These are phyloP conservation scores for Eupleurogrammus muticus DNA, from an alignment of 2,797 vertebrate species.

Conservation along the genomic window DNA sequence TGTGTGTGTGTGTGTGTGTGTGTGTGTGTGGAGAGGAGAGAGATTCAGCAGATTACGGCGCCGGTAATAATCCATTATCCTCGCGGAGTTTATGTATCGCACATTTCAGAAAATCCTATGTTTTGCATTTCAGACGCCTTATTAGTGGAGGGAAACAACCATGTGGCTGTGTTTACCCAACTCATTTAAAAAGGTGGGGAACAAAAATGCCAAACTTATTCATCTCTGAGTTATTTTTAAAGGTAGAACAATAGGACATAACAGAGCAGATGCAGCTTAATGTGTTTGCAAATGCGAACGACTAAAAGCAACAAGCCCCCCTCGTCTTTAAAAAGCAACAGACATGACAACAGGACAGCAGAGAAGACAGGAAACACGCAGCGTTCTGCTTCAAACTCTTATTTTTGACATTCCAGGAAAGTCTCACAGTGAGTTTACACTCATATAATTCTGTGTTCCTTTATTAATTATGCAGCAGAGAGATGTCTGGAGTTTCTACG, in stretches of 20 bases:
- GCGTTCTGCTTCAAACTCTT: conserved; percentile 40
- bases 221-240: not conserved
- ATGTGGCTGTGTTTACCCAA: not conserved
- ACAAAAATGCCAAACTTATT: conserved; percentile 11
- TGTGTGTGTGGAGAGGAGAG: conserved; percentile 24
- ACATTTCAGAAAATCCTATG: not conserved
- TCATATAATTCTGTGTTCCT: conserved; percentile 68
- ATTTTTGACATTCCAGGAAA: conserved; percentile 61
- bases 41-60: conserved; percentile 41
- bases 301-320: conserved; percentile 2
- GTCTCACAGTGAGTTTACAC: conserved; percentile 51
- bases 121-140: conserved; percentile 21
- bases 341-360: conserved; percentile 21
- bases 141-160: conserved; percentile 5
- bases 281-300: conserved; percentile 25
- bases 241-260: not conserved
- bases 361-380: conserved; percentile 11
- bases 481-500: conserved; percentile 59
- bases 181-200: not conserved
- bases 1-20: no score
- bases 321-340: conserved; percentile 24
- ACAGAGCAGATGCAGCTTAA: not conserved
- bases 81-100: conserved; percentile 18
- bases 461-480: conserved; percentile 79
- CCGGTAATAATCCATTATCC: conserved; percentile 54